phyloP scores from a whole-genome alignment of 2,888 invertebrate species.

The Thera obeliscata region DNA sequence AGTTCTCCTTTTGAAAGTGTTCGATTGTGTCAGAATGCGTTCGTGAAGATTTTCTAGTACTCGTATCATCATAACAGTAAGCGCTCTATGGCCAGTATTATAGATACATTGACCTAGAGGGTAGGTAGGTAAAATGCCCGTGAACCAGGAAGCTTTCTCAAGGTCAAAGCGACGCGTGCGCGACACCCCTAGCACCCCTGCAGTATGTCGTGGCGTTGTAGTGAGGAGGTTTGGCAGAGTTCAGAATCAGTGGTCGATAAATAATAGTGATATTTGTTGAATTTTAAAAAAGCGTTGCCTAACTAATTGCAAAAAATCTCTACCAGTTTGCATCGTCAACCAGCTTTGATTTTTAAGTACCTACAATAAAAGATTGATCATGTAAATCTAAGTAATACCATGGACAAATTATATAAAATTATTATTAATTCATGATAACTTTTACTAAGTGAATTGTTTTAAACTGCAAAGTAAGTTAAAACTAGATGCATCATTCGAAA shows the following conservation, averaged over 20 bases:
- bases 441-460: neutral
- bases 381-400: too few species aligned
- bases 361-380: too few species aligned
- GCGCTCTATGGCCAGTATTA: slow-evolving; percentile 35
- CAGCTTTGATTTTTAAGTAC: too few species aligned
- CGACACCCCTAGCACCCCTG: slow-evolving; percentile 39
- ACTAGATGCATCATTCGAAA: slow-evolving; percentile 13
- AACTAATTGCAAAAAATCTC: too few species aligned
- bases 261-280: neutral
- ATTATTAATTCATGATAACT: too few species aligned
- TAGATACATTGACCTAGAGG: slow-evolving; percentile 74
- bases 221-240: slow-evolving; percentile 17
- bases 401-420: too few species aligned
- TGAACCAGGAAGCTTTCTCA: slow-evolving; percentile 79
- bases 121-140: slow-evolving; percentile 70
- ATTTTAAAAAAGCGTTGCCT: too few species aligned
- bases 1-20: too few species aligned
- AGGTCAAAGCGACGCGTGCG: slow-evolving; percentile 75
- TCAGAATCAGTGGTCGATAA: neutral
- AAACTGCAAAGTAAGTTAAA: neutral
- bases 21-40: neutral
- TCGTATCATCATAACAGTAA: slow-evolving; percentile 38
- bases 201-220: slow-evolving; percentile 56
- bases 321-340: too few species aligned
- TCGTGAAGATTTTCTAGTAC: neutral